Evolutionary conservation across 1,140 invertebrate genomes (phyloP).

Genomic region (Tetragnatha versicolor): DNA sequence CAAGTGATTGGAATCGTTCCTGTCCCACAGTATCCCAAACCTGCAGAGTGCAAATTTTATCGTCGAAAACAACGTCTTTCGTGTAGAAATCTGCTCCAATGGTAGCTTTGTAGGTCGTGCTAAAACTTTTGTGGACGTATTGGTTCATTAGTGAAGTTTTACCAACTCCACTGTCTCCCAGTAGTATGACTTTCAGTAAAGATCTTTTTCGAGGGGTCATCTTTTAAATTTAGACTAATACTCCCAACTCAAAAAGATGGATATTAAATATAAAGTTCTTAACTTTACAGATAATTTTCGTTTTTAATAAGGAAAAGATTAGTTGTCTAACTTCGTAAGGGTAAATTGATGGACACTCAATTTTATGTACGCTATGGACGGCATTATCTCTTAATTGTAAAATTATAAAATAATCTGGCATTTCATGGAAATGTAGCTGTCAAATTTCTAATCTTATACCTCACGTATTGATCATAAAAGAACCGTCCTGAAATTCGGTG

Average conservation of each 20-base stretch:
- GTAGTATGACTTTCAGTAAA: conserved; percentile 94
- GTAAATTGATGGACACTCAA: no score
- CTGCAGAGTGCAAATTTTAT: conserved; percentile 98
- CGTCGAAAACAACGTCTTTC: conserved; percentile 98
- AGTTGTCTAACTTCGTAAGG: no score
- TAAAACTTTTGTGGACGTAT: conserved; percentile 99
- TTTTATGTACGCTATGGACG: no score
- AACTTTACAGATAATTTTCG: background rate
- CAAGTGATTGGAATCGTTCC: conserved; percentile 96
- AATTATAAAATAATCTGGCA: no score
- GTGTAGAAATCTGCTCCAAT: conserved; percentile 99
- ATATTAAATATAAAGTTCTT: no score
- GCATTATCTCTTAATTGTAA: no score
- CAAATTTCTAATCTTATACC: no score
- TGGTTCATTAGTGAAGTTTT: conserved; percentile 99
- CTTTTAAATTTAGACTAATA: conserved; percentile 29
- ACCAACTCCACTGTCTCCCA: conserved; percentile 96
- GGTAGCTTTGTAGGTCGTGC: conserved; percentile 99
- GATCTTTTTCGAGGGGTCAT: conserved; percentile 96
- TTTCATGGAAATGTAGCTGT: no score
- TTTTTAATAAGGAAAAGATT: no score
- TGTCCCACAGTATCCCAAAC: conserved; percentile 99
- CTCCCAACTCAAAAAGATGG: background rate
- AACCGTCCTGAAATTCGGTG: no score
- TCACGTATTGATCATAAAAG: no score